These are phyloP conservation scores for Cactoblastis cactorum DNA, from an alignment of 2,888 invertebrate genomes.

Conservation along the genomic window DNA sequence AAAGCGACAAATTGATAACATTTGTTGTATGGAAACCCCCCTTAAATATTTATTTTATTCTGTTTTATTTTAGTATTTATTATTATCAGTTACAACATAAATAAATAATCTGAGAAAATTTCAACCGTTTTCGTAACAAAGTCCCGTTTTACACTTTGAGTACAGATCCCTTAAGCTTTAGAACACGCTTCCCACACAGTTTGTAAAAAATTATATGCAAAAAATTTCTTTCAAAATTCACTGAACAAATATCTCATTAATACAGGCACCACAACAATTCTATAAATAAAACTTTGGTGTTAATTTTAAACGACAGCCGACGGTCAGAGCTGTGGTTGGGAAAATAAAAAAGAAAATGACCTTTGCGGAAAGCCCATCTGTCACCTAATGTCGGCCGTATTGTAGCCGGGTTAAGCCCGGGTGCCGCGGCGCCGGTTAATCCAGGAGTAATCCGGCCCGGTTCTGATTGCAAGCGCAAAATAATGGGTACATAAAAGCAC, in stretches of 20 bases:
- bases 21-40: too few species aligned
- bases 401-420: conserved; percentile 26
- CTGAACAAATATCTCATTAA: not conserved
- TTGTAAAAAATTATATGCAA: too few species aligned
- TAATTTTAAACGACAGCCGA: not conserved
- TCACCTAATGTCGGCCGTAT: conserved; percentile 13
- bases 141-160: too few species aligned
- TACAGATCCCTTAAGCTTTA: too few species aligned
- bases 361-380: conserved; percentile 12
- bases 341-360: conserved; percentile 6
- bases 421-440: conserved; percentile 41
- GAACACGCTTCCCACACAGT: too few species aligned
- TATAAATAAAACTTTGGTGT: not conserved
- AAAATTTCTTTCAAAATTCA: too few species aligned
- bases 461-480: conserved; percentile 25
- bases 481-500: not conserved
- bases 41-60: too few species aligned
- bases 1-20: too few species aligned
- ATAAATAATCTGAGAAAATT: too few species aligned
- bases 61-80: too few species aligned
- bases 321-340: not conserved
- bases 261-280: not conserved
- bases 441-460: conserved; percentile 39
- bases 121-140: too few species aligned
- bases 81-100: too few species aligned